phyloP scores from a whole-genome alignment of 2,888 invertebrate species.

The Aspidiotus destructor region DNA sequence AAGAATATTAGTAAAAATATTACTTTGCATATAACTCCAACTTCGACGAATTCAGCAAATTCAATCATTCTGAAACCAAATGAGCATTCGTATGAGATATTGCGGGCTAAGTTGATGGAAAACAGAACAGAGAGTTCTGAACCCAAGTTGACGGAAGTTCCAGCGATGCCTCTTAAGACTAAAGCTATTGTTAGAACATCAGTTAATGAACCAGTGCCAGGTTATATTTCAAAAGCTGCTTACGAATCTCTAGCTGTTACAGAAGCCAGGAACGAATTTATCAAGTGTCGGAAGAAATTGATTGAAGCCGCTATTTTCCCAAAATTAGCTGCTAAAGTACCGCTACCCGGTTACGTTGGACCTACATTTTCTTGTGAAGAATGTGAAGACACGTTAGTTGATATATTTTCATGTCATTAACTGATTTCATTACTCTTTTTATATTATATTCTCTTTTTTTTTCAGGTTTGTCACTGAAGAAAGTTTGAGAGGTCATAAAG shows the following conservation, averaged over 20 bases:
- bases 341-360: slow-evolving; percentile 11
- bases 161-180: background rate
- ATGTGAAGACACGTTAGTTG: slow-evolving; percentile 27
- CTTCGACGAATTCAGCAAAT: background rate
- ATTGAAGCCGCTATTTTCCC: slow-evolving; percentile 28
- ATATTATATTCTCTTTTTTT: slow-evolving; percentile 6
- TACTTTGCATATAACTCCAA: slow-evolving; percentile 5
- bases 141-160: background rate
- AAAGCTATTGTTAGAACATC: background rate
- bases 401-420: background rate
- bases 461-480: slow-evolving; percentile 17
- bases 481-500: slow-evolving; percentile 18
- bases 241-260: slow-evolving; percentile 16
- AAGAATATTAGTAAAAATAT: slow-evolving; percentile 14
- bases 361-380: slow-evolving; percentile 22
- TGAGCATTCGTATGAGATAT: background rate
- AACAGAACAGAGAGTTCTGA: background rate
- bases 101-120: slow-evolving; percentile 12
- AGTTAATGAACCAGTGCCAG: background rate
- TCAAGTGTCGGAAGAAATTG: slow-evolving; percentile 10
- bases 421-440: background rate
- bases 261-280: slow-evolving; percentile 14
- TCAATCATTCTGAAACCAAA: background rate
- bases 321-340: slow-evolving; percentile 9
- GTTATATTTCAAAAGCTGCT: background rate